phyloP scores from a whole-genome alignment of 2,888 invertebrate genomes.

The Drosophila leonis region DNA sequence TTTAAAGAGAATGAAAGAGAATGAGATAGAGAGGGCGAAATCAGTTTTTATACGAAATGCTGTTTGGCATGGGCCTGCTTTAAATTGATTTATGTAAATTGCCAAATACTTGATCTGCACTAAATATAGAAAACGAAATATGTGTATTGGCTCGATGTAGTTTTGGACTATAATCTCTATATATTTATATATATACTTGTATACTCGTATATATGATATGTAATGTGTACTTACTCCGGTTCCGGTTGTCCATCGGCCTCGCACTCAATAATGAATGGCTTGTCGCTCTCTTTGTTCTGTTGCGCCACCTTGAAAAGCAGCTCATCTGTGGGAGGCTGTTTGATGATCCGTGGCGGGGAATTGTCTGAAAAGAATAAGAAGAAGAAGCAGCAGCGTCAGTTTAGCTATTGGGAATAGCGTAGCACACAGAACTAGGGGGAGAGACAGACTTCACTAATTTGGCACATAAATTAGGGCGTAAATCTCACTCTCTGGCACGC shows the following conservation, averaged over 20 bases:
- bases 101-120: conserved; percentile 8
- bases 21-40: background rate
- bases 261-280: conserved; percentile 98
- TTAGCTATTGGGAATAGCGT: background rate
- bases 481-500: conserved; percentile 19
- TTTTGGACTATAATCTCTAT: background rate
- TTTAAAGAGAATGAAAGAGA: background rate
- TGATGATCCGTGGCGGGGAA: conserved; percentile 95
- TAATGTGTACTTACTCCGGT: conserved; percentile 90
- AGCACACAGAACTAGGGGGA: background rate
- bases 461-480: conserved; percentile 40
- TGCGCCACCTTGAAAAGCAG: conserved; percentile 95
- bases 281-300: conserved; percentile 93
- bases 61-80: conserved; percentile 44
- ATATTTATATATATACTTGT: background rate
- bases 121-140: conserved; percentile 19
- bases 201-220: background rate
- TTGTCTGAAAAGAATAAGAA: conserved; percentile 88
- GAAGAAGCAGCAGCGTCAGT: background rate
- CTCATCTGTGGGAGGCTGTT: conserved; percentile 96
- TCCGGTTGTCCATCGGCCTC: conserved; percentile 98
- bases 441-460: conserved; percentile 31
- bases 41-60: conserved; percentile 33
- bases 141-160: background rate
- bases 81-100: conserved; percentile 66